Base-by-base conservation (phyloP, 2,888 invertebrate species). In the Alsophila aescularia region DNA sequence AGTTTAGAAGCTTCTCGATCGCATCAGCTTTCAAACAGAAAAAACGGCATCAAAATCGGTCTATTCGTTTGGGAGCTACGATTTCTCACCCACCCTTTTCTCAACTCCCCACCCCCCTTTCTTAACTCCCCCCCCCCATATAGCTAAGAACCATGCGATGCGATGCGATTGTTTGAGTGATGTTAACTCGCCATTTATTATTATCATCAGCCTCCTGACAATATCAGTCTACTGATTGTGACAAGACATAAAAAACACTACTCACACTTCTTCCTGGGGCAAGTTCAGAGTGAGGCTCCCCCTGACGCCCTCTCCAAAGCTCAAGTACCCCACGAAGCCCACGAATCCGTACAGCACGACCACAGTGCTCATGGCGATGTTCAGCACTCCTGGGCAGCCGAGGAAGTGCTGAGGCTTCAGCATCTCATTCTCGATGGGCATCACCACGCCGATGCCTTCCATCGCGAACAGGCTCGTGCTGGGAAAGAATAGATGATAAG, bases 341-440 rank as follows among this genome's bases (percentile, higher is more conserved):
- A 97, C 95, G 10, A 95, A 90, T 0, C 95, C 94, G 73, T 98
- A 98, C 14, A 98, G 87, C 2, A 92, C 72, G 0, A 97, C 94
- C 0, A 98, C 97, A 0, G 96, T 93, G 0, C 93, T 84, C 97
- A 98, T 98, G 0, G 97, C 96, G 0, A 95, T 94, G 76, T 98
- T 98, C 1, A 99, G 90, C 0, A 98, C 97, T 2, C 98, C 97
- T 0, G 96, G 96, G 62, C 95, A 95, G 13, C 95, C 94, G 44
- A 98, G 93, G 78, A 96, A 96, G 49, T 96, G 95, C 24, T 94
- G 92, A 0, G 97, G 97, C 52, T 95, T 95, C 58, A 92, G 92
- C 98, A 99, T 98, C 45, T 96, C 96, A 80, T 98, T 98, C 87
- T 98, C 98, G 14, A 99, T 94, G 0, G 98, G 98, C 93, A 99